Evolutionary conservation across 2,113 vertebrate species (phyloP).

Genomic region (Chloebia gouldiae): DNA sequence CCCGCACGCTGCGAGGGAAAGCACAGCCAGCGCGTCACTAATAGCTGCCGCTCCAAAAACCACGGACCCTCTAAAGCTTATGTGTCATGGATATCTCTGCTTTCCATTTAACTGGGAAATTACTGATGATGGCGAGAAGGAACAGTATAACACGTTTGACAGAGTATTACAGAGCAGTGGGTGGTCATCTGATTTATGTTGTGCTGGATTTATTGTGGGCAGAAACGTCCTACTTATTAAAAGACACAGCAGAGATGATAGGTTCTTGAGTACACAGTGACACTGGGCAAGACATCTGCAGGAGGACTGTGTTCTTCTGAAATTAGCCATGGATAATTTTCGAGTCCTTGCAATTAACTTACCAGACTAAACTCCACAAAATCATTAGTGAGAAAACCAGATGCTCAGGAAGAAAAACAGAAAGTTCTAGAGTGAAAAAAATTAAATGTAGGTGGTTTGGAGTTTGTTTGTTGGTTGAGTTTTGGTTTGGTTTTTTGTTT

Average conservation of each 20-base stretch:
- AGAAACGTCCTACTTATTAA: background rate
- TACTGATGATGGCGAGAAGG: background rate
- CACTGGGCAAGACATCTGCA: background rate
- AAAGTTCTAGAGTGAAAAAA: background rate
- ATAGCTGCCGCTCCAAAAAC: fast-evolving
- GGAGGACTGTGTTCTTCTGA: background rate
- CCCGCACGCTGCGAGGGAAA: fast-evolving
- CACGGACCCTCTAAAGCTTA: fast-evolving
- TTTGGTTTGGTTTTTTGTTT: too few relatives aligned
- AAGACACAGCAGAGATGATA: background rate
- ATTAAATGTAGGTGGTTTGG: background rate
- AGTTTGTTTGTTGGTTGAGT: background rate
- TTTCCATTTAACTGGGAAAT: background rate
- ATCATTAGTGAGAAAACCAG: background rate
- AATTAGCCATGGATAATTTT: background rate
- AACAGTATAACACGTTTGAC: fast-evolving
- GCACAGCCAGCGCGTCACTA: background rate
- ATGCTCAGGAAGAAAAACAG: background rate
- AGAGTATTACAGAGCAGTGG: background rate
- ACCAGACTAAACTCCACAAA: background rate
- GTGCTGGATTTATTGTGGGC: background rate
- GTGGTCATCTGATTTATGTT: background rate
- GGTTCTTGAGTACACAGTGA: background rate
- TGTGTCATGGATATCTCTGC: fast-evolving
- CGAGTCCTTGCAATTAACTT: background rate